phyloP scores from a whole-genome alignment of 2,888 invertebrate species.

The Coecobrya sp. region DNA sequence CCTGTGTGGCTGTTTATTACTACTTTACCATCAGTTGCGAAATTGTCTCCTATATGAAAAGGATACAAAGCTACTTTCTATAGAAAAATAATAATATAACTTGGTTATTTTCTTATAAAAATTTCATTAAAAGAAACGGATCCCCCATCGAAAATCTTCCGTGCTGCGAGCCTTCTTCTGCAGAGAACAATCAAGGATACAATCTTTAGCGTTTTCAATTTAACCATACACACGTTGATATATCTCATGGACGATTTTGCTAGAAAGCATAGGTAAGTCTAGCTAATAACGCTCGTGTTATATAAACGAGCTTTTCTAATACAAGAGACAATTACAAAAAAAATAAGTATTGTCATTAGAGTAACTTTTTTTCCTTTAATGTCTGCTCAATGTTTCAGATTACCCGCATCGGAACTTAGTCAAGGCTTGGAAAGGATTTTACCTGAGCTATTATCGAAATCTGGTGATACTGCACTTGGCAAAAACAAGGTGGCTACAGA shows the following conservation, averaged over 20 bases:
- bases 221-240: constrained; percentile 94
- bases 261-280: constrained; percentile 91
- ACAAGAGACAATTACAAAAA: not conserved
- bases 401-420: constrained; percentile 94
- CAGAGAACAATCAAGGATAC: constrained; percentile 95
- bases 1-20: not conserved
- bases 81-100: too few relatives aligned
- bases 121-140: constrained; percentile 81
- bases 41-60: not conserved
- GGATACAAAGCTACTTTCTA: too few relatives aligned
- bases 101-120: not conserved
- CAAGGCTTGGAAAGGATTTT: constrained; percentile 94
- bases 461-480: constrained; percentile 95
- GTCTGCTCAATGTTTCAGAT: constrained; percentile 89
- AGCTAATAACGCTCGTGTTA: not conserved
- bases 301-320: not conserved
- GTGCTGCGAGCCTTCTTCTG: constrained; percentile 93
- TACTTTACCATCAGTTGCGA: not conserved
- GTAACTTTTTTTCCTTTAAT: not conserved
- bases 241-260: constrained; percentile 95
- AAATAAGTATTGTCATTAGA: not conserved
- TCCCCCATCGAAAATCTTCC: constrained; percentile 87
- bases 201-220: constrained; percentile 95
- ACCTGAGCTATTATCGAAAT: constrained; percentile 94
- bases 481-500: constrained; percentile 96